phyloP scores from a whole-genome alignment of 2,113 vertebrate genomes.

The Aphelocoma coerulescens region DNA sequence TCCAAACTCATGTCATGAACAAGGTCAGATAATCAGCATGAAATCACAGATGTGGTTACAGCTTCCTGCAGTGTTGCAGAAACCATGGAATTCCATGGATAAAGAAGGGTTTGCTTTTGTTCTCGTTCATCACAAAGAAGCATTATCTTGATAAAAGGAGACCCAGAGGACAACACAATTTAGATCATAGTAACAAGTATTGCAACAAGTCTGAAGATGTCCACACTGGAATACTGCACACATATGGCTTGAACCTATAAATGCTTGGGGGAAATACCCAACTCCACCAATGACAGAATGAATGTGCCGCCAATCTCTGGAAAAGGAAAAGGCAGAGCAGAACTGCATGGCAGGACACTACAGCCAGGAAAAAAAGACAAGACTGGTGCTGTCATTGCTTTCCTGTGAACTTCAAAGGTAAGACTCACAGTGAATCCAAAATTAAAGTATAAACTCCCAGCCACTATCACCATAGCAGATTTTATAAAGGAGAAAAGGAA shows the following conservation, averaged over 20 bases:
- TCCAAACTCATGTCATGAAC: neutral
- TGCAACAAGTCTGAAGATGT: neutral
- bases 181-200: neutral
- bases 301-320: neutral
- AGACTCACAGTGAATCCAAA: neutral
- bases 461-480: neutral
- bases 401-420: neutral
- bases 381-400: accelerated
- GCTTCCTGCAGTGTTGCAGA: neutral
- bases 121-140: neutral
- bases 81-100: neutral
- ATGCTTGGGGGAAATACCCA: neutral
- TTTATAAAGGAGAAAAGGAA: neutral
- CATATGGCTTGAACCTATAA: neutral
- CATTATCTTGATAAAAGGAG: neutral
- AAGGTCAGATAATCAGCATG: neutral
- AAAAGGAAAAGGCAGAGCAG: neutral
- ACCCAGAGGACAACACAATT: neutral
- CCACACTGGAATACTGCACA: neutral
- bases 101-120: neutral
- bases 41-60: neutral
- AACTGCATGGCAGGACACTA: neutral
- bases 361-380: neutral
- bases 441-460: neutral
- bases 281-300: neutral